Evolutionary conservation across 2,888 invertebrate species (phyloP), one percentile per base, ranked within the genome.

Genomic region (Cotesia congregata): DNA sequence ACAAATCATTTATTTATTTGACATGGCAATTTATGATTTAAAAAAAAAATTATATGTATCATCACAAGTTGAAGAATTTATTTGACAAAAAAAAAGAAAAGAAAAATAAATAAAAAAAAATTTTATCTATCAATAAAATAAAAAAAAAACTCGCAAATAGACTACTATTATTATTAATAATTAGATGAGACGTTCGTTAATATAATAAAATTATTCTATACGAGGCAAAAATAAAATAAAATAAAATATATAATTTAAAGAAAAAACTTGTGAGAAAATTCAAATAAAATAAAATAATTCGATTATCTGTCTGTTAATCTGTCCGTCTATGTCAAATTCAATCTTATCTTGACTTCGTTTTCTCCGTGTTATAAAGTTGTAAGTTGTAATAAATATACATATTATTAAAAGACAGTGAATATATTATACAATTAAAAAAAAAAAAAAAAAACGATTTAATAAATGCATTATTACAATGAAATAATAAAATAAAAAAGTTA

Each of bases 321-420:
- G 84, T 84, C 84, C 86, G 85, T 86, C 85, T 84, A 83, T 81
- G 81, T 81, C 78, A 80, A 77, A 74, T 80, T 71, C 78, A 80
- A 65, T 61, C 41, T 78, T 80, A 80, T 76, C 80, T 81, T 78
- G 77, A 77, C 79, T 86, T 84, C 83, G 86, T 86, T 87, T 85
- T 89, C 86, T 88, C 85, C 86, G 86, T 88, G 87, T 88, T 88
- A 83, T 86, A 88, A 85, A 84, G 83, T 85, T 84, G 82, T 86
- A 84, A 86, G 82, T 82, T 65, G 20, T 65, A 65, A 65, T 12
- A 30, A 50, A 20, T 65, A 65, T 30, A 30, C 20, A 80, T 80
- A 65, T 75, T 75, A 74, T 75, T 75, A 74, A 75, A 74, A 59
- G 72, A 76, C 20, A 69, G 64, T 72, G 76, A 78, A 72, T 20